phyloP scores from a whole-genome alignment of 92 coral and sea anemone species.

The Heteractis magnifica region DNA sequence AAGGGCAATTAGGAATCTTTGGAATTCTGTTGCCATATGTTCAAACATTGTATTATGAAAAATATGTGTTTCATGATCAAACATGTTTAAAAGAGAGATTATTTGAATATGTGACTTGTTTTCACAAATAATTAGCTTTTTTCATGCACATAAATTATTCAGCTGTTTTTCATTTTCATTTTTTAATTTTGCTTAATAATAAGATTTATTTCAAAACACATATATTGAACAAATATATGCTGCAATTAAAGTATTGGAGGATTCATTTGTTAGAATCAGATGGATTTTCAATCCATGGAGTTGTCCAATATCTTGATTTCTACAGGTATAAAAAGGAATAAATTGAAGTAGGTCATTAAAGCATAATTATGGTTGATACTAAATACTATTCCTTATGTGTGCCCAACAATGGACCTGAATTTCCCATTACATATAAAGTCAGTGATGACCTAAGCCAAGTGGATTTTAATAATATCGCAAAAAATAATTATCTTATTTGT shows the following conservation, averaged over 20 bases:
- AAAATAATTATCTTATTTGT: background rate
- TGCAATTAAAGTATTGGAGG: background rate
- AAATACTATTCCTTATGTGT: background rate
- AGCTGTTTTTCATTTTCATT: background rate
- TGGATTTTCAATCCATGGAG: background rate
- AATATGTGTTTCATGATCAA: constrained; percentile 4
- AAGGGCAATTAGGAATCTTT: background rate
- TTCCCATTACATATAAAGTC: background rate
- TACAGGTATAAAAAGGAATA: background rate
- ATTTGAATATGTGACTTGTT: constrained; percentile 2
- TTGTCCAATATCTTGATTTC: background rate
- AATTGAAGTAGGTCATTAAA: background rate
- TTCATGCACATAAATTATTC: constrained; percentile 1
- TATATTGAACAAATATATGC: background rate
- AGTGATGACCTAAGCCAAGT: background rate
- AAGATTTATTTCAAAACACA: background rate
- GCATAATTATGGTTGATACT: background rate
- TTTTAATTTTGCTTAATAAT: background rate
- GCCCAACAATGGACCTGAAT: background rate
- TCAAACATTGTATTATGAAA: background rate
- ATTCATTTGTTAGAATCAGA: background rate
- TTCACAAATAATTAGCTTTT: background rate
- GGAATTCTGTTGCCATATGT: background rate
- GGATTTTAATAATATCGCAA: background rate
- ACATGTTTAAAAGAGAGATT: background rate